Conservation (phyloP, 2,797 vertebrate genomes). For the Protonibea diacanthus region DNA sequence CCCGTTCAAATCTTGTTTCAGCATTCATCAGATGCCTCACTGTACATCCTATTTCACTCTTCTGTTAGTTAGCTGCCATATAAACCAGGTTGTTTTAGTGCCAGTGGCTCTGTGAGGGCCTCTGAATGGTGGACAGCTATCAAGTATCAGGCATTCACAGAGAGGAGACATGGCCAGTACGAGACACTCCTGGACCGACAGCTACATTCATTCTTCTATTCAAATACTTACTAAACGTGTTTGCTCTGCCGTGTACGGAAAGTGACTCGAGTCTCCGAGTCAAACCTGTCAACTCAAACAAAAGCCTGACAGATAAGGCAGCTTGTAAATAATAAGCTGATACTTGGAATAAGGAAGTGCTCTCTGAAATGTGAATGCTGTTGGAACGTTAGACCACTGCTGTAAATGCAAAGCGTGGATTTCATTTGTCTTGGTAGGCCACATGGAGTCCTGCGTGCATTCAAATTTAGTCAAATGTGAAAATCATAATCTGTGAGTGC, state of each 20-base stretch:
- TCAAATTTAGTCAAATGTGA: slow-evolving; percentile 51
- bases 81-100: background rate
- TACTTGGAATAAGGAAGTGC: background rate
- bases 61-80: background rate
- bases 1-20: background rate
- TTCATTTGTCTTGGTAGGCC: background rate
- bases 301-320: slow-evolving; percentile 6
- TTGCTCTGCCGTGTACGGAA: background rate
- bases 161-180: background rate
- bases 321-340: background rate
- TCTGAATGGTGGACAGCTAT: slow-evolving; percentile 66
- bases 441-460: slow-evolving; percentile 14
- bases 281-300: slow-evolving; percentile 1
- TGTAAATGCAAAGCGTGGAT: slow-evolving; percentile 25
- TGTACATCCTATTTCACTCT: background rate
- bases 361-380: background rate
- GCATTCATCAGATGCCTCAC: background rate
- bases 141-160: slow-evolving; percentile 53
- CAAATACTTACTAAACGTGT: slow-evolving; percentile 2
- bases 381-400: background rate
- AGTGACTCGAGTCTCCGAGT: background rate
- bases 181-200: background rate
- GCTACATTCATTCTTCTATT: background rate
- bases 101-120: slow-evolving; percentile 5
- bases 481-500: slow-evolving; percentile 1